These are phyloP conservation scores for Chromobotia macracanthus DNA, from an alignment of 2,797 vertebrate species.

Conservation along the genomic window DNA sequence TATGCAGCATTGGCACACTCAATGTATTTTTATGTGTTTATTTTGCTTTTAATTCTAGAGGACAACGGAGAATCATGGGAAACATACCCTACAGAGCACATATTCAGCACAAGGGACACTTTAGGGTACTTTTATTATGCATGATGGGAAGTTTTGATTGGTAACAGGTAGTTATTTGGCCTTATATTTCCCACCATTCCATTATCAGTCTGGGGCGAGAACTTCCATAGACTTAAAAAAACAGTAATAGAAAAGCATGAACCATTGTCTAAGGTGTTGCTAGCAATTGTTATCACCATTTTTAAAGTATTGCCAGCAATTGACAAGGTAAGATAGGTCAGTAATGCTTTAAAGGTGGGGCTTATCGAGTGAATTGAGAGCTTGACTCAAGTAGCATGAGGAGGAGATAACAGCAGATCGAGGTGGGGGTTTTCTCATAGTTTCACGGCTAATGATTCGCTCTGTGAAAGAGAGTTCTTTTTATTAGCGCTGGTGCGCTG, in stretches of 20 bases:
- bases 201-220: too few species aligned
- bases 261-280: neutral
- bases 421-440: constrained; percentile 10
- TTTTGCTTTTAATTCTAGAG: constrained; percentile 13
- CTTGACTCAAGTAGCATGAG: neutral
- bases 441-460: constrained; percentile 31
- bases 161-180: too few species aligned
- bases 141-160: neutral
- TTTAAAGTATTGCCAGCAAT: neutral
- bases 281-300: neutral
- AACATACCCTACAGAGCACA: neutral
- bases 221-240: too few species aligned
- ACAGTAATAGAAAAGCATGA: too few species aligned
- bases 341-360: neutral
- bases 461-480: constrained; percentile 10
- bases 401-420: neutral
- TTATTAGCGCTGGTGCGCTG: constrained; percentile 46
- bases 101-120: neutral
- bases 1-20: constrained; percentile 28
- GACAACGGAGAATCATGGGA: neutral
- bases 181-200: too few species aligned
- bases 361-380: neutral
- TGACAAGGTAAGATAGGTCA: neutral
- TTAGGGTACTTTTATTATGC: neutral
- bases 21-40: constrained; percentile 28